Evolutionary conservation across 37 sponge, comb jelly and placozoan species (phyloP).

Genomic region (Halisarca cf. caerulea): DNA sequence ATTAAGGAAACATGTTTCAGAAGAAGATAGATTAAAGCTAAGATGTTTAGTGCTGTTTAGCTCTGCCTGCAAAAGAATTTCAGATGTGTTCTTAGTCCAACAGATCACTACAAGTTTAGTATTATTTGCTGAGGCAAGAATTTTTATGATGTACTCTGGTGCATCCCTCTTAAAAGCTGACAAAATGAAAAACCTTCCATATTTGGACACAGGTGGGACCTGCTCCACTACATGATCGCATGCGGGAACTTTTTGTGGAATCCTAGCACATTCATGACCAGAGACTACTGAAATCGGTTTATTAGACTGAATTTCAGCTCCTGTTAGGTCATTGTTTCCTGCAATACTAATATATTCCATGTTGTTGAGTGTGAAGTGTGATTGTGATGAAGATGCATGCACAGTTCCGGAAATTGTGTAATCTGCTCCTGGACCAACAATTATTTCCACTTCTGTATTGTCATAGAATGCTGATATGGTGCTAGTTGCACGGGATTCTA

Average conservation of each 20-base stretch:
- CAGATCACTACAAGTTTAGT: conserved; percentile 40
- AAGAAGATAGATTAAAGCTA: too few species aligned
- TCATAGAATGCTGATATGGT: too few species aligned
- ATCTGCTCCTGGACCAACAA: too few species aligned
- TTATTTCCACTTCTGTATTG: too few species aligned
- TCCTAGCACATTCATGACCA: conserved; percentile 33
- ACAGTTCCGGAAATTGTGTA: too few species aligned
- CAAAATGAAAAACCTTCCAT: conserved; percentile 43
- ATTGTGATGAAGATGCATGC: too few species aligned
- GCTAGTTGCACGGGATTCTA: too few species aligned
- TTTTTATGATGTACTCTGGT: conserved; percentile 9
- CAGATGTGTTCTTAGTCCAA: background rate
- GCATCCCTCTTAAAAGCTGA: conserved; percentile 26
- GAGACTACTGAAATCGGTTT: conserved; percentile 41
- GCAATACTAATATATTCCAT: background rate
- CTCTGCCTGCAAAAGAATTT: too few species aligned
- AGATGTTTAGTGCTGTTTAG: too few species aligned
- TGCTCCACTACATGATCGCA: conserved; percentile 66
- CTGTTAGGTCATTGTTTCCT: conserved; percentile 29
- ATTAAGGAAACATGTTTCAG: too few species aligned
- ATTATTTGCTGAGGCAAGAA: conserved; percentile 33
- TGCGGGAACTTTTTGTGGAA: background rate
- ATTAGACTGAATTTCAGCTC: conserved; percentile 21
- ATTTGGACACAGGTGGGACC: conserved; percentile 55
- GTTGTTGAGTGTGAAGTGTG: too few species aligned